These are phyloP conservation scores for Omphaloscelis lunosa DNA, from an alignment of 2,888 invertebrate genomes.

Conservation along the genomic window DNA sequence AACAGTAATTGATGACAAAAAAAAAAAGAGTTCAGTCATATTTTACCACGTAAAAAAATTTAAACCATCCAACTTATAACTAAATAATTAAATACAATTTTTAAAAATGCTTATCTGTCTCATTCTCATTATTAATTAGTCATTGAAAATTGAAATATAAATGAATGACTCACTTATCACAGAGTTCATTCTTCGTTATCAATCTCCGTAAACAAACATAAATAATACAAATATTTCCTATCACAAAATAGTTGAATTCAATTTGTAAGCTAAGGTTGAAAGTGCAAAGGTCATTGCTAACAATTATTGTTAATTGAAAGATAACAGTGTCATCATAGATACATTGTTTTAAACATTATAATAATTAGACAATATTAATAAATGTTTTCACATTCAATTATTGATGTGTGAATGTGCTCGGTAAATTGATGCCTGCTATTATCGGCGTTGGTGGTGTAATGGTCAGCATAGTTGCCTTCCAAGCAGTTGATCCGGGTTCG, in stretches of 20 bases:
- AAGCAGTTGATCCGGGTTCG: slow-evolving; percentile 91
- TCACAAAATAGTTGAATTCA: not conserved
- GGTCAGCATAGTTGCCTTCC: slow-evolving; percentile 91
- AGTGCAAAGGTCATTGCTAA: slow-evolving; percentile 32
- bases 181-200: not conserved
- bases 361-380: too few relatives aligned
- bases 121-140: not conserved
- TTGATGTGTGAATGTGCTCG: not conserved
- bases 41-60: too few relatives aligned
- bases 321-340: not conserved
- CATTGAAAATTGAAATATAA: not conserved
- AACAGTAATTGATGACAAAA: too few relatives aligned
- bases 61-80: too few relatives aligned
- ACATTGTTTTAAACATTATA: too few relatives aligned
- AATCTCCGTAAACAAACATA: too few relatives aligned
- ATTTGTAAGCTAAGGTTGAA: not conserved
- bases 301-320: slow-evolving; percentile 30
- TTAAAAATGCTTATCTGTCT: not conserved
- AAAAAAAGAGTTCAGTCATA: too few relatives aligned
- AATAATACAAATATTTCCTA: not conserved
- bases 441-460: slow-evolving; percentile 90
- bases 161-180: not conserved
- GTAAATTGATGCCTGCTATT: rapidly evolving
- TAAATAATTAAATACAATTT: too few relatives aligned
- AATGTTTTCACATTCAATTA: too few relatives aligned